Evolutionary conservation across 2,113 vertebrate species (phyloP), one percentile per base, ranked within the genome.

Genomic region (Sylvietta virens): DNA sequence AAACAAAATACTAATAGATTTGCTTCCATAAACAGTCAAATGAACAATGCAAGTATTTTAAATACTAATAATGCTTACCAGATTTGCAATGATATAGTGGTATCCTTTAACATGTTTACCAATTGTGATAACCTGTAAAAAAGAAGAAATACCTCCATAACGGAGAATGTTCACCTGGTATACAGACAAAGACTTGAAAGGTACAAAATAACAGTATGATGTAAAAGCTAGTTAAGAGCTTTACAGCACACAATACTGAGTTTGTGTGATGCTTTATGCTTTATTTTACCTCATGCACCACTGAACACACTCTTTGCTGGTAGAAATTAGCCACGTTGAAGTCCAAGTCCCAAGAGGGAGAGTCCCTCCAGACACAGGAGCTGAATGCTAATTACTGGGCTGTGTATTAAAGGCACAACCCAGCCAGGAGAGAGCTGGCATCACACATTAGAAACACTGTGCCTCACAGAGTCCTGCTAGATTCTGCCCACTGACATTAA

Each of bases 81-180:
- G 97, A 96, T 99, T 99, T 91, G 99, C 99, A 94, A 99, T 99
- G 90, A 99, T 99, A 96, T 99, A 99, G 97, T 99, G 99, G 94
- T 99, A 99, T 88, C 99, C 99, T 98, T 99, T 99, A 58, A 99
- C 99, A 90, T 99, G 99, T 90, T 99, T 98, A 86, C 99, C 99
- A 92, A 99, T 99, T 58, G 99, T 99, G 96, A 99, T 99, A 96
- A 99, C 99, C 99, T 99, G 92, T 11, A 84, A 97, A 86, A 85
- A 48, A 93, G 35, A 91, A 96, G 77, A 94, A 95, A 96, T 42
- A 92, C 0, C 9, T n/a, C 7, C 6, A 1, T 81, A 81, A 79
- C 4, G 20, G 51, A 62, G 16, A 90, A 81, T 2, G 39, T 70
- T 92, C 33, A 64, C 23, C 7, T 44, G 61, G 19, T n/a, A 22